Evolutionary conservation across 2,888 invertebrate genomes (phyloP), one percentile per base, ranked within the genome.

Genomic region (Cryptocephalus moraei): DNA sequence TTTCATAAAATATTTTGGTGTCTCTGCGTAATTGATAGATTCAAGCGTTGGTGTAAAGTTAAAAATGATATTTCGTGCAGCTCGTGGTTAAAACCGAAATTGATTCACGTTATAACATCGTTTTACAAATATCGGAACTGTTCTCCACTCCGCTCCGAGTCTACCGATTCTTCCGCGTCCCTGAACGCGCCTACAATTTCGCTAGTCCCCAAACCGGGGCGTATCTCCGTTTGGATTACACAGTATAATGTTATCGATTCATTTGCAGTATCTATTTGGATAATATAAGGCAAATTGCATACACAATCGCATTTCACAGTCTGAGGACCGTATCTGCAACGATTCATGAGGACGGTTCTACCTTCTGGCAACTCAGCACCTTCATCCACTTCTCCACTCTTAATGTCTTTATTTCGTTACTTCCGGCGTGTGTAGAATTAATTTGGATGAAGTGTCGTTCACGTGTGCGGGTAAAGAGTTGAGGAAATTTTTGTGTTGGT

Each of bases 251-350:
- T 56, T 59, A 60, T 61, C 60, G 60, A 60, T 60, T 60, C 57
- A 61, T 60, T 61, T 59, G 58, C 58, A 57, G 56, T 57, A 57
- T 62, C 59, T 57, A 55, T 59, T 60, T 57, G 58, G 61, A 61
- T 63, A 61, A 61, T 61, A 61, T 59, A 60, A 61, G 52, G 59
- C 62, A 61, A 61, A 63, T 63, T 63, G 61, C 60, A 62, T 61
- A 62, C 56, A 59, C 58, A 63, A 62, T 62, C 63, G 60, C 58
- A 56, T 62, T 62, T 61, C 57, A 61, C 61, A 62, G 59, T 58
- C 60, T 55, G 56, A 54, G 53, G 55, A 53, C 55, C 53, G 48
- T 55, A 61, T 58, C 58, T 60, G 56, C 54, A 52, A 49, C 55
- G 51, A 56, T 49, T 53, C 53, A 43, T 45, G 22, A 46, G 49